These are phyloP conservation scores for Engraulis encrasicolus DNA, from an alignment of 2,113 vertebrate species.

Conservation along the genomic window DNA sequence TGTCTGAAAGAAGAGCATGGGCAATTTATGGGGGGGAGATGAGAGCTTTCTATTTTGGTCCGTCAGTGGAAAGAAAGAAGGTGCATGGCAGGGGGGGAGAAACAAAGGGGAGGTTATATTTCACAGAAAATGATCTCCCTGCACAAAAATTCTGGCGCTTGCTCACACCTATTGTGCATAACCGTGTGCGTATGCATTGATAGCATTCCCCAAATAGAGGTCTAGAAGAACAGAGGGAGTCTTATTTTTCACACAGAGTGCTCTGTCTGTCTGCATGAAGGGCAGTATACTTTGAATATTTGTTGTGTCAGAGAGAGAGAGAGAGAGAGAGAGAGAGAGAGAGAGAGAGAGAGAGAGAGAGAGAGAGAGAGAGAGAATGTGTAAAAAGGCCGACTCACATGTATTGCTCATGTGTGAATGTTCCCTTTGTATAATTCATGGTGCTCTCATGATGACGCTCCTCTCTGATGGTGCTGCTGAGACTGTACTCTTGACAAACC, in stretches of 20 bases:
- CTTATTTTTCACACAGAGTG: constrained; percentile 11
- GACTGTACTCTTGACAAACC: neutral
- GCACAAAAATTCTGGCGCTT: neutral
- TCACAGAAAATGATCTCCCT: constrained; percentile 52
- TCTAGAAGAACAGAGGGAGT: neutral
- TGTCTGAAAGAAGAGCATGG: constrained; percentile 59
- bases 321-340: neutral
- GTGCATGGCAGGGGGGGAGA: constrained; percentile 39
- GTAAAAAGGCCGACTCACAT: constrained; percentile 41
- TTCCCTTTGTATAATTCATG: constrained; percentile 75
- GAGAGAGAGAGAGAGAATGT: neutral
- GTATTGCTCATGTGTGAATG: constrained; percentile 62
- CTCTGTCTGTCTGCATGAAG: constrained; percentile 52
- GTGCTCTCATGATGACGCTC: constrained; percentile 56
- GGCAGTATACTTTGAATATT: constrained; percentile 51
- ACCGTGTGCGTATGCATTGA: neutral
- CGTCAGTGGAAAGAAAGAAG: constrained; percentile 62
- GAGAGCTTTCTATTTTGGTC: constrained; percentile 75
- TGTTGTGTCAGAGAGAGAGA: constrained; percentile 6
- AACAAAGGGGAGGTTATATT: constrained; percentile 58
- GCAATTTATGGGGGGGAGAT: constrained; percentile 66
- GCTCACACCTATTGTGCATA: neutral
- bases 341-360: neutral
- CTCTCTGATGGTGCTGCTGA: constrained; percentile 55
- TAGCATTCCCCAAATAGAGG: constrained; percentile 14